Evolutionary conservation across 2,888 invertebrate genomes (phyloP), one percentile per base, ranked within the genome.

Genomic region (Drosophila engyochracea): DNA sequence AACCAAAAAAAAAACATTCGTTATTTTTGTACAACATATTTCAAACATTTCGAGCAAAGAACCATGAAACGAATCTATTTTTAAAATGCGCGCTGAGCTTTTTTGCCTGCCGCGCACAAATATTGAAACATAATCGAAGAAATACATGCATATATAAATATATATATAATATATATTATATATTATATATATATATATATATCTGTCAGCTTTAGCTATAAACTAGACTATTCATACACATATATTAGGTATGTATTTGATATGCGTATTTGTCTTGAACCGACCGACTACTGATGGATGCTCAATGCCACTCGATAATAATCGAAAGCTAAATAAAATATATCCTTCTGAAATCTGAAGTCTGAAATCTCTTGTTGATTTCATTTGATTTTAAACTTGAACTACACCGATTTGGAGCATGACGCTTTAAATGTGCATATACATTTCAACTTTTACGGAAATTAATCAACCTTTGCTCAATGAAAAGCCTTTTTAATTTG

Each of bases 61-160:
- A 89, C 90, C 90, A 85, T 90, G 91, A 91, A 86, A 81, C 60
- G 74, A 82, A 79, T 81, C 90, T 91, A 91, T 91, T 91, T 89
- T 74, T 90, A 89, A 90, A 90, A 52, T 59, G 69, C 62, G 74
- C 76, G 85, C 84, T 70, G 91, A 87, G 91, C 91, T 90, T 87
- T 87, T 87, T 87, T 57, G 79, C 60, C 51, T 81, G 71, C 76
- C 76, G 76, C 80, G 78, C 68, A 77, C 74, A 90, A 91, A 89
- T 90, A 90, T 87, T 90, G 89, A 91, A 90, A 89, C 89, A 87
- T 89, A 91, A 90, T 91, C 90, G 86, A 89, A 89, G 74, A 85
- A 85, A 85, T 73, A 83, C 35, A 49, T 57, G 49, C 30, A 47
- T 31, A 47, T 57, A 68, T 64, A 51, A 60, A 66, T 54, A 70